phyloP scores from a whole-genome alignment of 2,797 vertebrate genomes.

The Oreortyx pictus region DNA sequence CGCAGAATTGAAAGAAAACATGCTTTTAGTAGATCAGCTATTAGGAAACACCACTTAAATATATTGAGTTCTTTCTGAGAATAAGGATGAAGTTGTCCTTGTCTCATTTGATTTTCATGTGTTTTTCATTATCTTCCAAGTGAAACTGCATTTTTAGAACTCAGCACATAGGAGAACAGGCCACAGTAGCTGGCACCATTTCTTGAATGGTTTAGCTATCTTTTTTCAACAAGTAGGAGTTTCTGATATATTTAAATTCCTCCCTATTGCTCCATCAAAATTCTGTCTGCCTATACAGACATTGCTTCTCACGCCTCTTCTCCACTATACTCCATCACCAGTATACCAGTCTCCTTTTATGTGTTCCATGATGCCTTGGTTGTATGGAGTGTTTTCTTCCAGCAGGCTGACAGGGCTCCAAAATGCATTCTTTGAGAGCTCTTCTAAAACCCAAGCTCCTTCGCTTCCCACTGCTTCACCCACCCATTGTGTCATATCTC shows the following conservation, averaged over 20 bases:
- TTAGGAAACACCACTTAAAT: not conserved
- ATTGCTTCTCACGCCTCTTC: rapidly evolving
- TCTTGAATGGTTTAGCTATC: not conserved
- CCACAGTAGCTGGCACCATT: not conserved
- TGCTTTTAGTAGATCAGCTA: not conserved
- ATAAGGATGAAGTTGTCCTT: not conserved
- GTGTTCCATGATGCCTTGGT: not conserved
- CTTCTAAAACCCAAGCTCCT: not conserved
- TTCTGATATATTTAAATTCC: not conserved
- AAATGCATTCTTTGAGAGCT: not conserved
- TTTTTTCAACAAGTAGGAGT: not conserved
- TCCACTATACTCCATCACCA: not conserved
- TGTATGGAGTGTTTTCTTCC: not conserved
- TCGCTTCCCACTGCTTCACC: not conserved
- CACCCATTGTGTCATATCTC: not conserved
- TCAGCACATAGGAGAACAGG: not conserved
- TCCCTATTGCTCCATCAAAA: not conserved
- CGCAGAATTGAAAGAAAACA: not conserved
- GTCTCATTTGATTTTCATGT: not conserved
- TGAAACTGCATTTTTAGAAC: not conserved
- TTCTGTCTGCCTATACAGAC: not conserved
- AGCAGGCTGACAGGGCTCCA: not conserved
- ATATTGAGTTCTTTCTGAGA: not conserved
- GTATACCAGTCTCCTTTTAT: not conserved
- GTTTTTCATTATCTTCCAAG: not conserved